Conservation (phyloP, 1,140 invertebrate species). For the Plectrocnemia conspersa region DNA sequence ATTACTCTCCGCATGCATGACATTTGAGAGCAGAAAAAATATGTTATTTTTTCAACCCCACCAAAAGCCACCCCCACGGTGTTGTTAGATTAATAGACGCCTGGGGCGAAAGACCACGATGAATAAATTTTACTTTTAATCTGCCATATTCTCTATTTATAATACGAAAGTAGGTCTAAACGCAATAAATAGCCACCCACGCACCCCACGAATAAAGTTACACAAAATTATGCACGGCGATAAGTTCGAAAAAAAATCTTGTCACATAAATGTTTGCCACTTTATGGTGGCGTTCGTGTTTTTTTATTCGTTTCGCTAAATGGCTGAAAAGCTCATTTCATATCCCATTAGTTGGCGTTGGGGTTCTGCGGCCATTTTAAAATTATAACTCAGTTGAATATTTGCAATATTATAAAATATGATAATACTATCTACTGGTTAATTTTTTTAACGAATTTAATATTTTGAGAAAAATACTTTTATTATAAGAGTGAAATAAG, state of each 20-base stretch:
- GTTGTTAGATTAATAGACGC: neutral
- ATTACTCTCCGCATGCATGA: no score
- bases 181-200: constrained; percentile 15
- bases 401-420: no score
- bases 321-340: constrained; percentile 33
- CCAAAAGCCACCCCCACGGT: no score
- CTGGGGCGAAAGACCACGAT: neutral
- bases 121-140: constrained; percentile 14
- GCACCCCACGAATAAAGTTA: constrained; percentile 24
- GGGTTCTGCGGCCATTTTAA: no score
- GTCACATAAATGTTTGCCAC: constrained; percentile 25
- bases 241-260: constrained; percentile 31
- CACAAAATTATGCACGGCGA: constrained; percentile 29
- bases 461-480: no score
- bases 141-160: constrained; percentile 9
- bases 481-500: no score
- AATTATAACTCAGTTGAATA: no score
- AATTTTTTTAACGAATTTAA: no score
- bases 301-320: constrained; percentile 29
- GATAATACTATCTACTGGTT: no score
- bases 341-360: constrained; percentile 32
- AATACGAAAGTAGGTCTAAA: constrained; percentile 12
- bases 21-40: no score
- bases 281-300: constrained; percentile 19
- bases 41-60: no score